phyloP scores from a whole-genome alignment of 2,113 vertebrate species.

The Myotis yumanensis region DNA sequence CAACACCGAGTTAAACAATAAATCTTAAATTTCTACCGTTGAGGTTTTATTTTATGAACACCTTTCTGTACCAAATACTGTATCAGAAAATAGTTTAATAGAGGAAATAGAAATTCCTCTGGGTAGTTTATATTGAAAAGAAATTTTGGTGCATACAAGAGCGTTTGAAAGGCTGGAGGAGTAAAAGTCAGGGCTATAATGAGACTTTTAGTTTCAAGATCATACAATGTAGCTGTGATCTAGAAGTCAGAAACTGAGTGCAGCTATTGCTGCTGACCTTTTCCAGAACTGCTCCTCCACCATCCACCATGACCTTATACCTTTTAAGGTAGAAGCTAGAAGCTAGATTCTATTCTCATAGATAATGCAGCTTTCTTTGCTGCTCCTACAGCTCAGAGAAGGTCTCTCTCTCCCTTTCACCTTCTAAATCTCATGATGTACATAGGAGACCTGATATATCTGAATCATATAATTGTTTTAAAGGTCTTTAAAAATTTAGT shows the following conservation, averaged over 20 bases:
- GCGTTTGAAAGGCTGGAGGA: not conserved
- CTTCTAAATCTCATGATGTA: not conserved
- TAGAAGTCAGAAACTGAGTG: not conserved
- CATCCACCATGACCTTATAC: not conserved
- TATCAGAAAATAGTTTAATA: not conserved
- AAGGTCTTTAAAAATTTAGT: not conserved
- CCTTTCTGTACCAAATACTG: not conserved
- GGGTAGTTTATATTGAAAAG: not conserved
- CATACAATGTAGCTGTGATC: not conserved
- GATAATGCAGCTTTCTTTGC: not conserved
- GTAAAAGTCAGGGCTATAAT: not conserved
- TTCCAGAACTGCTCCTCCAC: not conserved
- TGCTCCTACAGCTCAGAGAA: not conserved
- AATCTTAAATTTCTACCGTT: not conserved
- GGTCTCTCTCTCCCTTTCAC: not conserved
- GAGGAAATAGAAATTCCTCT: not conserved
- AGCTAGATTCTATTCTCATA: not conserved
- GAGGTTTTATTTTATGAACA: slow-evolving; percentile 12
- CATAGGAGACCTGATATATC: not conserved
- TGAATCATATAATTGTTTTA: not conserved
- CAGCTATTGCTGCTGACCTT: not conserved
- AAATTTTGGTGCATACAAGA: not conserved
- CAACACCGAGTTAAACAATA: not conserved
- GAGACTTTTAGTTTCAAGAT: not conserved
- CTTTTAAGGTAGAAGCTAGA: not conserved